A percentile compares a stretch with the other conserved stretches of the same genome.
These are phyloP conservation scores for Pedicia rivosa DNA, from an alignment of 2,888 invertebrate species.

Conservation along the genomic window DNA sequence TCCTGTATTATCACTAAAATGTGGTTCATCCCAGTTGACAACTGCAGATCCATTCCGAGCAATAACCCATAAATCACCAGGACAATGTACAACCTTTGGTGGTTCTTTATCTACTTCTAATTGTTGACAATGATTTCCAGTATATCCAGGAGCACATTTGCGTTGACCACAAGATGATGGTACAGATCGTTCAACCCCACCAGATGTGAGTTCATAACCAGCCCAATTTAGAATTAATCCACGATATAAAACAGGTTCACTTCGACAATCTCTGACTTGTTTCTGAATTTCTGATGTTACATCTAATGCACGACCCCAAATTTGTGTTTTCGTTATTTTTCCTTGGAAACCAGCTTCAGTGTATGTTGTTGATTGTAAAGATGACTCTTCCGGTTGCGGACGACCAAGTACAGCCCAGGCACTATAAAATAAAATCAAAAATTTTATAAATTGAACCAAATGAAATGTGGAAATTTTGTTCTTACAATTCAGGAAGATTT, in stretches of 20 bases:
- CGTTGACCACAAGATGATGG: slow-evolving; percentile 86
- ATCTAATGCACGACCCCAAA: slow-evolving; percentile 84
- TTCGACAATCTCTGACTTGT: slow-evolving; percentile 83
- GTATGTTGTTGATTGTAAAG: slow-evolving; percentile 40
- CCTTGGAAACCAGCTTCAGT: slow-evolving; percentile 91
- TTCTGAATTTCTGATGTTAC: slow-evolving; percentile 85
- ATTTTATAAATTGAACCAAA: slow-evolving; percentile 5
- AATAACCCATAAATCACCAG: slow-evolving; percentile 87
- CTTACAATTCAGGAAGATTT: slow-evolving; percentile 68
- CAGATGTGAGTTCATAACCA: slow-evolving; percentile 76
- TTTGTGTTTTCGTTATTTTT: slow-evolving; percentile 81
- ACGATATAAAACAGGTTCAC: slow-evolving; percentile 77
- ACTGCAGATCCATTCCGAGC: slow-evolving; percentile 82
- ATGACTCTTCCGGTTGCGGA: slow-evolving; percentile 56
- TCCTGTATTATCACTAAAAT: slow-evolving; percentile 78
- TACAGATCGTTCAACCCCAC: slow-evolving; percentile 80
- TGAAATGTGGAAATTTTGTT: slow-evolving; percentile 2
- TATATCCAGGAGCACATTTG: slow-evolving; percentile 75
- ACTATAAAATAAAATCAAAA: slow-evolving; percentile 32
- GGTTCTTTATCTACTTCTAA: slow-evolving; percentile 71
- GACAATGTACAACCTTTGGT: slow-evolving; percentile 78
- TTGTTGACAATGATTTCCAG: slow-evolving; percentile 71
- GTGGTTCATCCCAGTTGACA: slow-evolving; percentile 84
- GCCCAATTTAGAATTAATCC: slow-evolving; percentile 83
- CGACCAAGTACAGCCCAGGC: slow-evolving; percentile 87